Evolutionary conservation across 2,113 vertebrate species (phyloP).

Genomic region (Takifugu flavidus): DNA sequence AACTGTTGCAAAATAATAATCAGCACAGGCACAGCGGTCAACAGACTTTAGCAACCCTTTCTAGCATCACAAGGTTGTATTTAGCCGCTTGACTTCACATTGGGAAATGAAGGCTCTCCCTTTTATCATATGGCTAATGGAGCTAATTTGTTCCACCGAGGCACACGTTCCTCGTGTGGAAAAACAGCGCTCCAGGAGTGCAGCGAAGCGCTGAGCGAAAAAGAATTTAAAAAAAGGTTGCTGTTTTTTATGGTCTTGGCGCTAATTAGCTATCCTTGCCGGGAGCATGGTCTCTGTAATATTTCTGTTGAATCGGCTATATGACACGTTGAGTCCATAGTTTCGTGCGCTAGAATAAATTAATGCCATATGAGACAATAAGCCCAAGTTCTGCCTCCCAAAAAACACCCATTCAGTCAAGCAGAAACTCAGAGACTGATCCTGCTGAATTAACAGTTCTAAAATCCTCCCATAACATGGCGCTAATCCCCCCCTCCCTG

Average conservation of each 20-base stretch:
- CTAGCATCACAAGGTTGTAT: conserved; percentile 23
- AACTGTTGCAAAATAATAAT: conserved; percentile 32
- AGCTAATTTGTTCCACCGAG: conserved; percentile 70
- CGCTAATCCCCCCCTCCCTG: conserved; percentile 11
- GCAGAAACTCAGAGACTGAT: conserved; percentile 33
- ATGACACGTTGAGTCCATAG: conserved; percentile 32
- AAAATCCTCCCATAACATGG: conserved; percentile 35
- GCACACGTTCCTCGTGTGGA: conserved; percentile 56
- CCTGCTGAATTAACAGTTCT: conserved; percentile 57
- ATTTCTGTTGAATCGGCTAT: conserved; percentile 42
- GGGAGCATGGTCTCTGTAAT: conserved; percentile 22
- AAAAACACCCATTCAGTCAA: conserved; percentile 22
- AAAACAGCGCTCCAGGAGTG: conserved; percentile 55
- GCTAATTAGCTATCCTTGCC: conserved; percentile 57
- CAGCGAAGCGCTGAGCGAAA: conserved; percentile 49
- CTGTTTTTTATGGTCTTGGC: conserved; percentile 25
- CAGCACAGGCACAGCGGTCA: conserved; percentile 28
- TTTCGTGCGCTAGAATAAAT: conserved; percentile 32
- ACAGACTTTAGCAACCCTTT: conserved; percentile 17
- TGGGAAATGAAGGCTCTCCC: conserved; percentile 47
- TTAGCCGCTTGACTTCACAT: conserved; percentile 50
- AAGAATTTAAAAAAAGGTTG: conserved; percentile 49
- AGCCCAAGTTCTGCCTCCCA: conserved; percentile 7
- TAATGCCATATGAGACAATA: conserved; percentile 26
- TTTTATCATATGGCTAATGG: conserved; percentile 62